Percentiles rank a stretch among this genome's conserved stretches.
phyloP scores from a whole-genome alignment of 2,113 vertebrate species.

The Zosterops pallidus region DNA sequence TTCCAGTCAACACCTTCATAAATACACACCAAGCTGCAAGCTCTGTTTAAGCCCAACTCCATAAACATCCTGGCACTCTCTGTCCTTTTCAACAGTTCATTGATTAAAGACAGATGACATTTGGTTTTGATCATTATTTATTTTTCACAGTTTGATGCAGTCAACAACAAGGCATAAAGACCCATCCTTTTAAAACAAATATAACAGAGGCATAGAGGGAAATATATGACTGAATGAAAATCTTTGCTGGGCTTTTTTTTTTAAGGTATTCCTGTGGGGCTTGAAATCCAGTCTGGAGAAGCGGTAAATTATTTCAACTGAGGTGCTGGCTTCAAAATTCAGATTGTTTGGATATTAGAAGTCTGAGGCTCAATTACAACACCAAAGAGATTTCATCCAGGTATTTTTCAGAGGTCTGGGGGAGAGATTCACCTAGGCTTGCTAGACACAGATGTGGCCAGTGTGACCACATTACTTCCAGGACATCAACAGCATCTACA shows the following conservation, averaged over 20 bases:
- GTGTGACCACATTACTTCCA: not conserved
- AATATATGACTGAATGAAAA: not conserved
- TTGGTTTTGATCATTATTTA: conserved; percentile 67
- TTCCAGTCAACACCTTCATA: conserved; percentile 48
- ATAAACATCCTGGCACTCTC: conserved; percentile 50
- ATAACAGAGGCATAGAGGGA: not conserved
- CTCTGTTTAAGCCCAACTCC: conserved; percentile 25
- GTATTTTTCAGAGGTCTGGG: not conserved
- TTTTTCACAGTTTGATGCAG: conserved; percentile 47
- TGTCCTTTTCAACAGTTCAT: conserved; percentile 61
- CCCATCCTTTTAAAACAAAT: conserved; percentile 15
- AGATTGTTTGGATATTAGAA: not conserved
- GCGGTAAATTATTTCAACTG: not conserved
- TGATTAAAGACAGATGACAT: conserved; percentile 66
- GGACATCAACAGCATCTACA: fast-evolving
- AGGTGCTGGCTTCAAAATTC: not conserved
- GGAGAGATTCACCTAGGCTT: not conserved
- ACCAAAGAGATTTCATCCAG: not conserved
- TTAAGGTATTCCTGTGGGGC: not conserved
- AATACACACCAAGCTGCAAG: conserved; percentile 8
- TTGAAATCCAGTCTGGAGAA: not conserved
- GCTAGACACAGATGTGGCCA: not conserved
- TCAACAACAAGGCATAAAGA: conserved; percentile 38
- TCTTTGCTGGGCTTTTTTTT: not conserved
- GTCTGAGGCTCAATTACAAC: not conserved